These are phyloP conservation scores for Vanessa cardui DNA, from an alignment of 2,888 invertebrate genomes.

Conservation along the genomic window DNA sequence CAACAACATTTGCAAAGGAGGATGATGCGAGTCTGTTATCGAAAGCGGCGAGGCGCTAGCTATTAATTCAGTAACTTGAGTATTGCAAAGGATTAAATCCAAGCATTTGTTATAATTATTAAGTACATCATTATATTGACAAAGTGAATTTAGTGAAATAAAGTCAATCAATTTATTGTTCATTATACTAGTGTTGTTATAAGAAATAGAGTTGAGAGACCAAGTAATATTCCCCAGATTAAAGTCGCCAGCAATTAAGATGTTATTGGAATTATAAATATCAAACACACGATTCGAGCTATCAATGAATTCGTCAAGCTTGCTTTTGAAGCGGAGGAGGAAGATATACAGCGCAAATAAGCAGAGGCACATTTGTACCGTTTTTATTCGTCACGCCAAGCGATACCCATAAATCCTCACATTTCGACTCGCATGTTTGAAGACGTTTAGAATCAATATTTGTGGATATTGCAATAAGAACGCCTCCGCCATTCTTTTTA, in stretches of 20 bases:
- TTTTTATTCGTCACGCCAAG: background rate
- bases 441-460: slow-evolving; percentile 13
- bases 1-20: slow-evolving; percentile 16
- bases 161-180: slow-evolving; percentile 19
- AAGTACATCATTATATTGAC: slow-evolving; percentile 23
- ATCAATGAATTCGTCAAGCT: slow-evolving; percentile 13
- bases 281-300: slow-evolving; percentile 16
- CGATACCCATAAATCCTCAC: slow-evolving; percentile 28
- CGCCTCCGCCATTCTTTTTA: slow-evolving; percentile 39
- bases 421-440: slow-evolving; percentile 1
- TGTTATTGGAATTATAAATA: slow-evolving; percentile 1
- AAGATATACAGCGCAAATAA: slow-evolving; percentile 29
- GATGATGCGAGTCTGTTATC: slow-evolving; percentile 21
- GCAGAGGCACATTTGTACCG: background rate
- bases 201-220: slow-evolving; percentile 2
- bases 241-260: slow-evolving; percentile 25
- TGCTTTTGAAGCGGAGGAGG: slow-evolving; percentile 21
- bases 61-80: slow-evolving; percentile 1
- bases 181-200: slow-evolving; percentile 2
- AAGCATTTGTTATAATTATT: slow-evolving; percentile 21
- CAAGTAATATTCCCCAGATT: slow-evolving; percentile 25
- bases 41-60: slow-evolving; percentile 12
- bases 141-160: slow-evolving; percentile 24
- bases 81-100: slow-evolving; percentile 27
- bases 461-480: slow-evolving; percentile 35